Evolutionary conservation across 1,140 invertebrate species (phyloP), one percentile per base, ranked within the genome.

Genomic region (Diprion similis): DNA sequence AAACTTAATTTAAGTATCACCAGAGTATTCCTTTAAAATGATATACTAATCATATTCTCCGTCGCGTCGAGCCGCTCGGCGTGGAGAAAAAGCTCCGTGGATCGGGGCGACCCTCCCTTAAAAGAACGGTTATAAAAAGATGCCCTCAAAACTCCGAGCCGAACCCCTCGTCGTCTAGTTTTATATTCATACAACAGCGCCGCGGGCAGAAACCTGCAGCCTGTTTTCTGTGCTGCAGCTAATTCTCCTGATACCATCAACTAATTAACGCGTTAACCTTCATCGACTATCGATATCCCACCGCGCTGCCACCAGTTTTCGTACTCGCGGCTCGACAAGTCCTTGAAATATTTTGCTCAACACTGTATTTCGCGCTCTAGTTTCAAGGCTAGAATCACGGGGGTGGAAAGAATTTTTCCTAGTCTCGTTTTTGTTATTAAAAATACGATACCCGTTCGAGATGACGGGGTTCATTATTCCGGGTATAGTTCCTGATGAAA

Each of bases 1-100:
- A 83, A 83, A 82, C 79, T 82, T 79, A 82, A 83, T 82, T 83
- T 81, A 78, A 81, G 73, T 76, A 76, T 78, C 78, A 75, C 46
- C 76, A 68, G 73, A 74, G 77, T 59, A 81, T 75, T 72, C 74
- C 74, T 79, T 71, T 77, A 72, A 72, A 80, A 82, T 74, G 77
- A 80, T 76, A 81, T 80, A 82, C 80, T 82, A 82, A 82, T 82
- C 79, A 79, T 81, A 82, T 81, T 82, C 74, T 59, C n/a, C 51
- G 51, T 59, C 73, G 74, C 66, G 66, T 4, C 17, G 66, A 68
- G 11, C 37, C 73, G 73, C 74, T 76, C 70, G 73, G 24, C 70
- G 69, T 59, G 24, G 24, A 37, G 24, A 37, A 37, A 37, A 37
- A 1, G 24, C 24, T 37, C 1, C 24, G 24, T 6, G 24, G 13